Conservation (phyloP, 2,113 vertebrate species). For the Cyrtonyx montezumae region DNA sequence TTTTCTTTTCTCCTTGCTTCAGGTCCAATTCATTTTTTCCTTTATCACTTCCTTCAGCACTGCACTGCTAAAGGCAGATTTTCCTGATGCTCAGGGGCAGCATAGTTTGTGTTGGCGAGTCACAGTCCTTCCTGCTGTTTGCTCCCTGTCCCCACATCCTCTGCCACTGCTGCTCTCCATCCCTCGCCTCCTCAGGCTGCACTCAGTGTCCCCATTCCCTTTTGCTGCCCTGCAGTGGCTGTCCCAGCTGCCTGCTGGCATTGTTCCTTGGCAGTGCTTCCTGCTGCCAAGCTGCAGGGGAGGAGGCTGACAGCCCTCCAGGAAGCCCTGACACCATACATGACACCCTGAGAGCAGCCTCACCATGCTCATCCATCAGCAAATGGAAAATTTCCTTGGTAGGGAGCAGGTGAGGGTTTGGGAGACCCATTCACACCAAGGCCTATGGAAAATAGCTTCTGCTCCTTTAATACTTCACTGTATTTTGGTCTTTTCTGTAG, state of each 20-base stretch:
- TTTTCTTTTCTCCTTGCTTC: neutral
- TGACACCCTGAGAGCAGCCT: neutral
- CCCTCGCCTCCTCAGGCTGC: accelerated
- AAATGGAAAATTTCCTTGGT: neutral
- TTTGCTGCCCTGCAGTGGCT: neutral
- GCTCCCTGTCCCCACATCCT: neutral
- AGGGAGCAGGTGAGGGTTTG: neutral
- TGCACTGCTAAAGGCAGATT: neutral
- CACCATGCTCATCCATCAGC: neutral
- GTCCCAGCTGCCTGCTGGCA: neutral
- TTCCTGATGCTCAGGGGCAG: neutral
- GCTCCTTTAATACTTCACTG: neutral
- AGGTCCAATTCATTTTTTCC: neutral
- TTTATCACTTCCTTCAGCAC: neutral
- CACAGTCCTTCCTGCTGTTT: neutral
- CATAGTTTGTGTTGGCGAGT: neutral
- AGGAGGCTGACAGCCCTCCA: neutral
- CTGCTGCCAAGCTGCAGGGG: neutral
- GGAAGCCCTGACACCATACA: neutral
- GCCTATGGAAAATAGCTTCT: neutral
- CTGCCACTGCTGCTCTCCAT: neutral
- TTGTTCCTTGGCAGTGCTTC: neutral
- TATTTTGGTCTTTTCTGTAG: neutral
- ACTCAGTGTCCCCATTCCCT: neutral
- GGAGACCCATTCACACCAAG: neutral